These are phyloP conservation scores for Eupithecia subumbrata DNA, from an alignment of 2,888 invertebrate species.

Conservation along the genomic window DNA sequence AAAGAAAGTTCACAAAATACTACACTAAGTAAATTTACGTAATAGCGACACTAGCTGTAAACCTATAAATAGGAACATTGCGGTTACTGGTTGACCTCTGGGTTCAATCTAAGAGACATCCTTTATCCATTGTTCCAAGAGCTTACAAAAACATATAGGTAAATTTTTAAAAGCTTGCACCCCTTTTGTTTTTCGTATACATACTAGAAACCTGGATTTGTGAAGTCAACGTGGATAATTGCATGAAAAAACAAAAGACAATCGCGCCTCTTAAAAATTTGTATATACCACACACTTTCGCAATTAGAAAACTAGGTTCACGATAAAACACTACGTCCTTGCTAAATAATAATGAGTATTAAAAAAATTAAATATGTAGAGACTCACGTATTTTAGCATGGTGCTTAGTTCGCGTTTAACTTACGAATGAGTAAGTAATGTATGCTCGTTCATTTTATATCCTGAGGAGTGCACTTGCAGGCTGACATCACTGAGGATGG, in stretches of 20 bases:
- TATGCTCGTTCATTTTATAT: constrained; percentile 77
- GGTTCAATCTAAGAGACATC: constrained; percentile 48
- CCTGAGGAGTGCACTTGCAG: constrained; percentile 72
- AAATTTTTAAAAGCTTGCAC: neutral
- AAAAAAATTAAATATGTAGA: constrained; percentile 42
- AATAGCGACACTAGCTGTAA: neutral
- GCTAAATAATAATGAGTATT: neutral
- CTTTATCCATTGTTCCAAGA: constrained; percentile 52
- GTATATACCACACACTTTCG: constrained; percentile 57
- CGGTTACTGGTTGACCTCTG: constrained; percentile 27
- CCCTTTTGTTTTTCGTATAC: neutral
- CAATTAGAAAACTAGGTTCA: constrained; percentile 37
- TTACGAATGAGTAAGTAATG: constrained; percentile 80
- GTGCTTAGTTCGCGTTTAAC: constrained; percentile 78
- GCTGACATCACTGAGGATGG: constrained; percentile 78
- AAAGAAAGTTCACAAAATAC: constrained; percentile 3
- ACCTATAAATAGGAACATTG: constrained; percentile 31
- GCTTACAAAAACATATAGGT: constrained; percentile 36
- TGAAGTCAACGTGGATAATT: neutral
- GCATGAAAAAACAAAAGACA: neutral
- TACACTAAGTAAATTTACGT: neutral
- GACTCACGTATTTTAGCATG: constrained; percentile 83
- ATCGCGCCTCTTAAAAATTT: neutral
- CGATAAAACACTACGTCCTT: constrained; percentile 16
- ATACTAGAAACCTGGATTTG: neutral